Percentiles rank a stretch among this genome's conserved stretches.
These are phyloP conservation scores for Arbacia lixula DNA, from an alignment of 53 echinoderm and acorn worm genomes.

Conservation along the genomic window DNA sequence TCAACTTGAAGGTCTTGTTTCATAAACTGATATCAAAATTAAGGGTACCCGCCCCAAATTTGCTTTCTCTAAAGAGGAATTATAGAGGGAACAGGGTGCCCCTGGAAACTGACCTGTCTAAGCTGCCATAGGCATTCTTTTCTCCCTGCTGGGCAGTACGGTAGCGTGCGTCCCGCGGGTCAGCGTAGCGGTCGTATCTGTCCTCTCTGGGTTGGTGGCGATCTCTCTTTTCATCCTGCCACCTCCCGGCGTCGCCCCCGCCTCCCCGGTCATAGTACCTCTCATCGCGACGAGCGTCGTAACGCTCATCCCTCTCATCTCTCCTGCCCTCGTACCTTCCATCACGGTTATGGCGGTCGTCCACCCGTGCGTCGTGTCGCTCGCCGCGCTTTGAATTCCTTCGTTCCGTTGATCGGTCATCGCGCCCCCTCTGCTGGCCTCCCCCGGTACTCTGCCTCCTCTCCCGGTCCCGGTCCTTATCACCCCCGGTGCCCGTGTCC, in stretches of 20 bases:
- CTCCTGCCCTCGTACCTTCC: conserved; percentile 8
- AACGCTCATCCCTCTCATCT: conserved; percentile 45
- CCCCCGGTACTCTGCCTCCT: conserved; percentile 41
- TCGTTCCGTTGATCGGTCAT: conserved; percentile 24
- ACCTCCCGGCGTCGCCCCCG: neutral
- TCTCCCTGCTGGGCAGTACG: conserved; percentile 32
- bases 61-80: no score
- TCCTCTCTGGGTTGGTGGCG: conserved; percentile 22
- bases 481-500: conserved; percentile 31
- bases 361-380: conserved; percentile 9
- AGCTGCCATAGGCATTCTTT: conserved; percentile 30
- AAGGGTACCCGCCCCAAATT: no score
- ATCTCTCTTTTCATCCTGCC: conserved; percentile 16
- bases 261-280: conserved; percentile 28
- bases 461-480: conserved; percentile 34
- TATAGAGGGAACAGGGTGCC: no score
- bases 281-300: conserved; percentile 16
- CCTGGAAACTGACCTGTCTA: conserved; percentile 47
- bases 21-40: no score
- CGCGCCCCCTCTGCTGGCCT: neutral
- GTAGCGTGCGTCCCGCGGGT: conserved; percentile 36
- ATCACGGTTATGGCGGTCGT: conserved; percentile 34
- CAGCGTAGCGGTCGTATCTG: conserved; percentile 15
- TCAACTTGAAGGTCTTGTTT: no score
- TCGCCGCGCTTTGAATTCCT: conserved; percentile 20